Conservation (phyloP, 2,888 invertebrate species). For the Ametastegia equiseti region DNA sequence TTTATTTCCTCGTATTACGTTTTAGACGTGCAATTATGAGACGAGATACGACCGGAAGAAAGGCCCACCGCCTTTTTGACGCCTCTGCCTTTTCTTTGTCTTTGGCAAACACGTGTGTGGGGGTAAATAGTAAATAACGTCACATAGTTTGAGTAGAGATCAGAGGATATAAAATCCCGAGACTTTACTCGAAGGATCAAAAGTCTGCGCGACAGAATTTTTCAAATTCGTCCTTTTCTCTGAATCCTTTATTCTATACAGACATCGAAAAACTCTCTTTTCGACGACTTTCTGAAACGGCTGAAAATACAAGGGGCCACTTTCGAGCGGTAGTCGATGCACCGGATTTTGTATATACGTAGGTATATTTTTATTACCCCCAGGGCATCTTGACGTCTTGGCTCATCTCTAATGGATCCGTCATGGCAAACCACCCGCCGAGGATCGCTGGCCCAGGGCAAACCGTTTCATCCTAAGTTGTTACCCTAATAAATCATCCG, state of each 20-base stretch:
- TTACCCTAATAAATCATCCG: slow-evolving; percentile 30
- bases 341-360: slow-evolving; percentile 2
- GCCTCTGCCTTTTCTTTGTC: not conserved
- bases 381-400: not conserved
- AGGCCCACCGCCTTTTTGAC: not conserved
- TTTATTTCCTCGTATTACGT: not conserved
- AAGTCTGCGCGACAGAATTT: not conserved
- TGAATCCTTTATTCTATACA: slow-evolving; percentile 13
- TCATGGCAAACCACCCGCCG: not conserved
- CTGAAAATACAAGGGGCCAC: slow-evolving; percentile 29
- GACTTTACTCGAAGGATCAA: not conserved
- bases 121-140: not conserved
- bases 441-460: not conserved
- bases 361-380: slow-evolving; percentile 34
- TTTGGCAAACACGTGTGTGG: not conserved
- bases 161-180: not conserved
- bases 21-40: not conserved
- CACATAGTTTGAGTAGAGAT: not conserved
- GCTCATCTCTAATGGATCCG: slow-evolving; percentile 19
- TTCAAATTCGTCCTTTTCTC: not conserved
- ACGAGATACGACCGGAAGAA: not conserved
- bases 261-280: not conserved
- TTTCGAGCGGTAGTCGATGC: slow-evolving; percentile 2
- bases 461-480: not conserved
- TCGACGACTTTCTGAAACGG: not conserved